Evolutionary conservation across 2,797 vertebrate genomes (phyloP).

Genomic region (Cryptoprocta ferox): DNA sequence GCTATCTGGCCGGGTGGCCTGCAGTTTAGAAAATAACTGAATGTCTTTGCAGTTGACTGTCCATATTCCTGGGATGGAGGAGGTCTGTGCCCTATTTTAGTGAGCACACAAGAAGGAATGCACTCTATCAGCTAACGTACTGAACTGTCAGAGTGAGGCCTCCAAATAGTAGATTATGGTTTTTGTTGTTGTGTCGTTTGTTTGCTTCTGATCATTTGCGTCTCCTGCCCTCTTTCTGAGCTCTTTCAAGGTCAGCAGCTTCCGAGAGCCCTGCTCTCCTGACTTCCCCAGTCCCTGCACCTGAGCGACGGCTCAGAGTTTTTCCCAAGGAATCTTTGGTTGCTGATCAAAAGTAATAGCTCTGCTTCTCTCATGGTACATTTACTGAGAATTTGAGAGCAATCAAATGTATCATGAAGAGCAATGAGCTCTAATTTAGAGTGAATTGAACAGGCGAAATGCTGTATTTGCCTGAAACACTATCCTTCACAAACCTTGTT

Average conservation of each 20-base stretch:
- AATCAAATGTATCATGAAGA: conserved; percentile 53
- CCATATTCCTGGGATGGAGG: not conserved
- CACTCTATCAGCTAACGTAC: too few species aligned
- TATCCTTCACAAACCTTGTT: conserved; percentile 12
- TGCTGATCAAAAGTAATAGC: not conserved
- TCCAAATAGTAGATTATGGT: too few species aligned
- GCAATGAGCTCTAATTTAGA: conserved; percentile 54
- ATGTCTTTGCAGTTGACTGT: not conserved
- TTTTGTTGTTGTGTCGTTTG: not conserved
- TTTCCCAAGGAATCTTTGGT: not conserved
- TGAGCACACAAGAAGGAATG: not conserved
- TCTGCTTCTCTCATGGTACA: not conserved
- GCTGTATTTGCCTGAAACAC: not conserved
- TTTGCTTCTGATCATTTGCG: not conserved
- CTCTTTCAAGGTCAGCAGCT: not conserved
- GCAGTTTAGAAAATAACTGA: not conserved
- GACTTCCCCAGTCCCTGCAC: accelerated
- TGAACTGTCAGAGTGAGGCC: not conserved
- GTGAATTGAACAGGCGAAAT: not conserved
- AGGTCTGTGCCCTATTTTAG: not conserved
- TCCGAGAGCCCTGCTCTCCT: not conserved
- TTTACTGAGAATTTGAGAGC: conserved; percentile 45
- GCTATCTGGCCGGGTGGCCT: accelerated
- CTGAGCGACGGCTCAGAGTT: not conserved
- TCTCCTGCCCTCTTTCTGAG: not conserved